Percentiles rank a stretch among this genome's conserved stretches.
phyloP scores from a whole-genome alignment of 2,888 invertebrate genomes.

The Oscheius sp. region DNA sequence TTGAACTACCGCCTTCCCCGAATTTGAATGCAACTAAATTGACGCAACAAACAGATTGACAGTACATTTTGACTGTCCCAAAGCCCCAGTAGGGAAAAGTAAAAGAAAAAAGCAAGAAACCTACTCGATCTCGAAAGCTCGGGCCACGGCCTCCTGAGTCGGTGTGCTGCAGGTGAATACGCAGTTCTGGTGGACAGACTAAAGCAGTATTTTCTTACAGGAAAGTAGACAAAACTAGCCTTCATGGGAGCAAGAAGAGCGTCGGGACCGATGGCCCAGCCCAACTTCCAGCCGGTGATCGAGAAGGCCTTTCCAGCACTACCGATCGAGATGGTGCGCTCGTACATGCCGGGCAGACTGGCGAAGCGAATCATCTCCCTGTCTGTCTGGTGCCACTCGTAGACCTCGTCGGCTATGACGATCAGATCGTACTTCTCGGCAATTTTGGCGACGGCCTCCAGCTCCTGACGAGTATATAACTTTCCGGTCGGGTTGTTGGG shows the following conservation, averaged over 20 bases:
- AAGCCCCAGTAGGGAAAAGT: too few relatives aligned
- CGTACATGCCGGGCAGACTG: conserved; percentile 95
- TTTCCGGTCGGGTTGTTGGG: conserved; percentile 98
- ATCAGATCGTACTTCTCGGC: conserved; percentile 92
- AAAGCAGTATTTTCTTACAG: background rate
- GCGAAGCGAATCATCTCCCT: conserved; percentile 89
- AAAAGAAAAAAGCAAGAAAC: conserved; percentile 10
- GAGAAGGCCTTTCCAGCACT: conserved; percentile 98
- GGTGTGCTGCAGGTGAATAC: conserved; percentile 84
- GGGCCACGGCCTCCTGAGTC: conserved; percentile 85
- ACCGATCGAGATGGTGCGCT: conserved; percentile 93
- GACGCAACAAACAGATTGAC: too few relatives aligned
- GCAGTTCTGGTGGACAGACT: conserved; percentile 85
- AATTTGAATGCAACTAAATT: too few relatives aligned
- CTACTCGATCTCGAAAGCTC: conserved; percentile 87
- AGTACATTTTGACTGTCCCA: too few relatives aligned
- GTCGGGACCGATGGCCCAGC: conserved; percentile 94
- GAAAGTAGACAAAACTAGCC: conserved; percentile 3
- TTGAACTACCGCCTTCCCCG: too few relatives aligned
- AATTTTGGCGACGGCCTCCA: conserved; percentile 83
- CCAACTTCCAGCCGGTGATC: conserved; percentile 93
- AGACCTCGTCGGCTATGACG: conserved; percentile 95
- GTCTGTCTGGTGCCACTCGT: conserved; percentile 94
- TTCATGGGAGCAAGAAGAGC: conserved; percentile 85
- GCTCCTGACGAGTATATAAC: conserved; percentile 75